Evolutionary conservation across 2,888 invertebrate genomes (phyloP).

Genomic region (Cheilosia vulpina): DNA sequence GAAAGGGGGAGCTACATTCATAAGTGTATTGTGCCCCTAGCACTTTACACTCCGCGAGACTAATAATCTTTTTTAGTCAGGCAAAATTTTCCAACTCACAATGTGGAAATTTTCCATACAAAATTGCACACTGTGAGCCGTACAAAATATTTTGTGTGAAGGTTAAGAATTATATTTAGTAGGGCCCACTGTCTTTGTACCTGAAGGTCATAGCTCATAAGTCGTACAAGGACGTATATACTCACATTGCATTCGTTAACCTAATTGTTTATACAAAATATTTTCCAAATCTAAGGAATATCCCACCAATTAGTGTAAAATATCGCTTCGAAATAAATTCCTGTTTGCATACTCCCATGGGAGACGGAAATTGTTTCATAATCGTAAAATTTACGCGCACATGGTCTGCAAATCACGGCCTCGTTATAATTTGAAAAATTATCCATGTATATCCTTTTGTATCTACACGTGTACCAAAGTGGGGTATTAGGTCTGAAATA

Average conservation of each 20-base stretch:
- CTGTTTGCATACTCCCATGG: neutral
- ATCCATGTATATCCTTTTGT: neutral
- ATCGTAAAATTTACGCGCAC: conserved; percentile 16
- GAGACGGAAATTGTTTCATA: conserved; percentile 6
- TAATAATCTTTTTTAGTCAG: no score
- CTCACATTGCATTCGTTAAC: neutral
- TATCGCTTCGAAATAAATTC: neutral
- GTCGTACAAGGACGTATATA: neutral
- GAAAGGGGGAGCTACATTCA: neutral
- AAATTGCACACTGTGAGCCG: no score
- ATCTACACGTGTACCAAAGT: conserved; percentile 1
- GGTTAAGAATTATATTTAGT: no score
- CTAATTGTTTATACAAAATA: neutral
- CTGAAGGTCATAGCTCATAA: neutral
- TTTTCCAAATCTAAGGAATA: neutral
- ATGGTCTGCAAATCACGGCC: conserved; percentile 42
- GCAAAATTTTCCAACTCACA: no score
- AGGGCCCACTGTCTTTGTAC: no score
- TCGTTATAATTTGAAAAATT: conserved; percentile 18
- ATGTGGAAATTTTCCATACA: no score
- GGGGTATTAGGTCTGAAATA: conserved; percentile 20
- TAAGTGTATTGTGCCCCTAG: neutral
- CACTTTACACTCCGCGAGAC: no score
- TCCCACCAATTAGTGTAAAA: neutral
- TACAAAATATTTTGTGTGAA: no score